Base-by-base conservation (phyloP, 2,797 vertebrate species). In the Pelobates cultripes region DNA sequence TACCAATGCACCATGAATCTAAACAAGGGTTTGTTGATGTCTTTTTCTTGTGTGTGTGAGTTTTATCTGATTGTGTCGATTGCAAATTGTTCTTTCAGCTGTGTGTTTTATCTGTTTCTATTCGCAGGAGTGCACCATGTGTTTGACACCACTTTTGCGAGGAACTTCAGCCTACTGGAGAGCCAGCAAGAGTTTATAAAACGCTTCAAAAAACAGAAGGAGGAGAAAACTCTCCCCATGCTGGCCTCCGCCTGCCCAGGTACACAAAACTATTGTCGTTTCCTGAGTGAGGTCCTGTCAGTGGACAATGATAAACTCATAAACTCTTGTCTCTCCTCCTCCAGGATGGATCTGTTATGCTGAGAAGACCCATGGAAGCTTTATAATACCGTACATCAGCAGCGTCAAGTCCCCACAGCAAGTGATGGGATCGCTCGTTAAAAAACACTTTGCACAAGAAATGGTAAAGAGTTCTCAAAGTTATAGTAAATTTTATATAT, bases 281-380 rank as follows among this genome's bases (percentile, higher is more conserved):
- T 1, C 28, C 28, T 28, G 2, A 15, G 41, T 28, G 17, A 67
- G 12, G 3, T 63, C 10, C 13, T 5, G 13, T 63, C 8, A 63
- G 3, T 15, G 1, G 13, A 12, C 13, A 51, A 51, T 3, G 7
- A 15, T 12, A 15, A 57, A 10, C 10, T 10, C 47, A 51, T 51
- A 9, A 14, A 64, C 3, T 55, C 28, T 3, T 77, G 47, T 63
- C 8, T 60, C 3, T 70, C 4, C 43, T 71, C 3, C 12, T 13
- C 12, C 10, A 82, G 98, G 98, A 28, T 99, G 98, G 98, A 97
- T 99, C 86, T 99, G 98, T 89, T 99, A 99, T 0, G 97, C 97
- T 1, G 98, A 99, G 92, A 99, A 99, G 89, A 98, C 97, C 12
- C 98, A 99, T 0, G 97, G 98, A 69, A 94, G 92, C 4, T 93